Evolutionary conservation across 2,888 invertebrate species (phyloP).

Genomic region (Galeopsomyia nigrocyanea): DNA sequence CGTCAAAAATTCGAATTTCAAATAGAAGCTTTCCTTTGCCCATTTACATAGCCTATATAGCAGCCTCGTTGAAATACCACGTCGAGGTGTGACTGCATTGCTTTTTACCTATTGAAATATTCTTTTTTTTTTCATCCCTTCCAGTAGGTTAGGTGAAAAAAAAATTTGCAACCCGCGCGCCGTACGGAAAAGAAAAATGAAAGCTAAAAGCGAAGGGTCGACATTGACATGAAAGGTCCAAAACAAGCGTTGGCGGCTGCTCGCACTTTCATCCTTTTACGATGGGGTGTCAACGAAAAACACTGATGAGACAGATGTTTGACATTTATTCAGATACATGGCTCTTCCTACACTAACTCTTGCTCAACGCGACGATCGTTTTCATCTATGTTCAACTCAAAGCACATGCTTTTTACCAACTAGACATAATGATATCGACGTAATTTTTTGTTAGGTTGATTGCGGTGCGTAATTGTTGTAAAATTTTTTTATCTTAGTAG

Average conservation of each 20-base stretch:
- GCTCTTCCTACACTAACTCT: too few species aligned
- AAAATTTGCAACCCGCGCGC: background rate
- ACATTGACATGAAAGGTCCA: too few species aligned
- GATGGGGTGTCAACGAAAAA: constrained; percentile 11
- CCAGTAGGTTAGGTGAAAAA: background rate
- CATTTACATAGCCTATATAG: constrained; percentile 35
- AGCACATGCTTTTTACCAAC: too few species aligned
- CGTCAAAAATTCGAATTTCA: constrained; percentile 42
- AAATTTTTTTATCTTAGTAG: too few species aligned
- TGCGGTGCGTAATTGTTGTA: too few species aligned
- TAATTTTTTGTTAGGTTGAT: too few species aligned
- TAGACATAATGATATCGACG: too few species aligned
- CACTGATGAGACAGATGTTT: background rate
- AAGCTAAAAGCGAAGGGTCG: constrained; percentile 9
- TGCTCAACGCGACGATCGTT: too few species aligned
- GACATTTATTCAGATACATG: too few species aligned
- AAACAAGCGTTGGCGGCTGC: too few species aligned
- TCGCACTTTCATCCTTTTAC: background rate
- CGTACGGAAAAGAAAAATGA: background rate
- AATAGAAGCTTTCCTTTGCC: constrained; percentile 33
- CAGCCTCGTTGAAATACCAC: constrained; percentile 14
- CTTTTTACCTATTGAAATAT: constrained; percentile 28
- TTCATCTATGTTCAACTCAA: too few species aligned
- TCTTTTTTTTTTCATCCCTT: constrained; percentile 14
- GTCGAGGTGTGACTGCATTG: constrained; percentile 20